Conservation (phyloP, 2,888 invertebrate genomes). For the Drosophila barbarae region DNA sequence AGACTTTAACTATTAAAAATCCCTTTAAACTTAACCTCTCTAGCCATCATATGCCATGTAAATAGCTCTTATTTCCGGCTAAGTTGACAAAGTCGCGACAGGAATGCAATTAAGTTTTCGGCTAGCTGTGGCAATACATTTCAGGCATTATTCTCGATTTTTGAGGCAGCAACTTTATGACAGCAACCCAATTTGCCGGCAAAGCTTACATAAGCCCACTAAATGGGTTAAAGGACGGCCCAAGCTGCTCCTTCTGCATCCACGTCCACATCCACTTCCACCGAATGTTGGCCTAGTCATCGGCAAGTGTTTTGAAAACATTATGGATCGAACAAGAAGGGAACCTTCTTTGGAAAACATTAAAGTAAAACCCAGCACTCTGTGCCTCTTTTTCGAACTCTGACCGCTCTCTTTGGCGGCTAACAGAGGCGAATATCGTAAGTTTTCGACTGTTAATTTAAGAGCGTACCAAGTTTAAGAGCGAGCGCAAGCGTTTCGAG, state of each 20-base stretch:
- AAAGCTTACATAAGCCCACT: slow-evolving; percentile 40
- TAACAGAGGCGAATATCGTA: slow-evolving; percentile 65
- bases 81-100: not conserved
- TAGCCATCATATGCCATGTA: not conserved
- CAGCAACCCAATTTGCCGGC: slow-evolving; percentile 25
- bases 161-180: slow-evolving; percentile 30
- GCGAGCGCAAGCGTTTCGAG: slow-evolving; percentile 31
- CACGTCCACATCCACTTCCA: not conserved
- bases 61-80: not conserved
- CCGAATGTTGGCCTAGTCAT: slow-evolving; percentile 46
- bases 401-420: slow-evolving; percentile 9
- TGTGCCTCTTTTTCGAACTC: slow-evolving; percentile 40
- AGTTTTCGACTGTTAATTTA: slow-evolving; percentile 33
- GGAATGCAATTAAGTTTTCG: slow-evolving; percentile 17
- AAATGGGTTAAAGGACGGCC: slow-evolving; percentile 8
- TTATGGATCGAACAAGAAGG: slow-evolving; percentile 38
- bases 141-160: slow-evolving; percentile 14
- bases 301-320: slow-evolving; percentile 61
- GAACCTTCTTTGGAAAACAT: slow-evolving; percentile 29
- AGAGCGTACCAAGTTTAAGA: slow-evolving; percentile 65
- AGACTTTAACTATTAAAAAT: not conserved
- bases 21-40: no score
- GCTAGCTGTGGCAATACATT: not conserved
- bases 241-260: not conserved
- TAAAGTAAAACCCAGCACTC: slow-evolving; percentile 1